Base-by-base conservation (phyloP, 2,888 invertebrate species). In the Actias luna region DNA sequence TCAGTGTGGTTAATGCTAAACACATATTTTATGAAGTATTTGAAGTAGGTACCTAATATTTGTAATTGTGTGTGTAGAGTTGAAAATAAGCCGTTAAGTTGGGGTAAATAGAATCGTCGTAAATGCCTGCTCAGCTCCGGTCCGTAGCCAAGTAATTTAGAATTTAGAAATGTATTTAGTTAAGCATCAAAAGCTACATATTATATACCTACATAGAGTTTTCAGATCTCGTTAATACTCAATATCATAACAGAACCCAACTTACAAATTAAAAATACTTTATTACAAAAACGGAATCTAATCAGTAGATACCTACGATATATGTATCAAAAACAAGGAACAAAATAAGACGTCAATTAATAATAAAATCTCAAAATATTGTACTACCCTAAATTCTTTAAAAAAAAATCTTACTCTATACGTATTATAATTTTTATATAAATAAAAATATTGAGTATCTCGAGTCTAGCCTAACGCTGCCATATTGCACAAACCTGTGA, bases 1-100 rank as follows among this genome's bases (percentile, higher is more conserved):
- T 88, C 87, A 76, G 85, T 82, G 88, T 89, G 85, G 80, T 82
- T 83, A 85, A 75, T 68, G 82, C 79, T 76, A 73, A 78, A 79
- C 55, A 58, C 52, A 22, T 59, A 59, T 46, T 52, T 50, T 36
- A 31, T 46, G 29, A 10, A 35, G 36, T 46, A 57, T 33, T 59
- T 39, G 33, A 59, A 66, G 70, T 72, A 70, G 70, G 69, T 69
- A n/a, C n/a, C n/a, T n/a, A 39, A 18, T 31, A 31, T 31, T 58
- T 57, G 55, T 7, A 36, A 52, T 61, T 29, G 29, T 46, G 46
- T 12, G 10, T 8, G 22, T 16, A 12, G 39, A 4, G n/a, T n/a
- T n/a, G 8, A 25, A 16, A 55, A 55, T 29, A 29, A 8, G 29
- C 27, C 29, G 29, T 29, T 8, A 55, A 29, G 16, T 50, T n/a